Base-by-base conservation (phyloP, 2,888 invertebrate species). In the Dasysyrphus tricinctus region DNA sequence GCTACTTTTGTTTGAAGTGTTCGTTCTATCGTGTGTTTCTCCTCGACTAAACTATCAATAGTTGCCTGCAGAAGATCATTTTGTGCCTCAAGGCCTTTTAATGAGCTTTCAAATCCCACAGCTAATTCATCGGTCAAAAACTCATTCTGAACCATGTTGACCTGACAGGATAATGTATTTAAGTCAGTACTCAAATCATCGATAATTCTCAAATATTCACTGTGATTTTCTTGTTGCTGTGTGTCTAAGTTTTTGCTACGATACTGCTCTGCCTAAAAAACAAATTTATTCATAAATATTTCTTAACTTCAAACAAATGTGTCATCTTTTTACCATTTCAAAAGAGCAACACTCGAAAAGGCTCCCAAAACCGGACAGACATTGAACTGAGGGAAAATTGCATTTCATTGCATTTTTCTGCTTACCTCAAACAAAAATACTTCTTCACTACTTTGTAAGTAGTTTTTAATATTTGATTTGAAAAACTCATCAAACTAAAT, bases 131-230 rank as follows among this genome's bases (percentile, higher is more conserved):
- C 88, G 78, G 14, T 88, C 4, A 80, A 79, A 54, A 89, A 89
- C 49, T 90, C 89, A 14, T 88, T 87, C 44, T 91, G 91, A 16
- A 90, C 90, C 79, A 89, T 89, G 47, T 89, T 89, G 80, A 92
- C 90, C 81, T 92, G 91, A 49, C 88, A 89, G 9, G 91, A 92
- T 39, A 92, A 89, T 74, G 89, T 90, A 6, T 91, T 90, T 16
- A 92, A 88, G 84, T 92, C 92, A 24, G 88, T 89, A 51, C 91
- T 91, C 42, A 92, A 89, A 73, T 92, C 92, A 86, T 90, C 90
- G 51, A 92, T 91, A 1, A 92, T 91, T 88, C 90, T 90, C n/a
- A 91, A 81, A 88, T 92, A 92, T 34, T 90, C 90, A 37, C 89
- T 90, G 24, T 90, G 90, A 5, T 90, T 90, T 80, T 34, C 89